Conservation (phyloP, 2,888 invertebrate genomes). For the Pemphredon lugubris region DNA sequence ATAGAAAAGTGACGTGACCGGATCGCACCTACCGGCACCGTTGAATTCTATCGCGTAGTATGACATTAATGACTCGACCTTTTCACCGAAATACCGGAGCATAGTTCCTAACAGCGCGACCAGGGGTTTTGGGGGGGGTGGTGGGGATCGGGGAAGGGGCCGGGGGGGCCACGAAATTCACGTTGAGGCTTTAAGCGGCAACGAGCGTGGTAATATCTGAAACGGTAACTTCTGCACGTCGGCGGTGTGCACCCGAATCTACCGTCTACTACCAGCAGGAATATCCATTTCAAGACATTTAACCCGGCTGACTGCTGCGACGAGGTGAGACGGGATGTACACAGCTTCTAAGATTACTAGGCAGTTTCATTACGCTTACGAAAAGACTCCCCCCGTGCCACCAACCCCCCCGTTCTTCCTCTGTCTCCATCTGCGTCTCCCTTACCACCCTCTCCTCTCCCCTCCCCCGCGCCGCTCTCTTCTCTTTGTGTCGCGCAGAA, state of each 20-base stretch:
- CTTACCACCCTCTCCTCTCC: neutral
- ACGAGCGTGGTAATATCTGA: slow-evolving; percentile 69
- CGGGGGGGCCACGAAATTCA: slow-evolving; percentile 65
- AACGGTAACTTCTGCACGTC: slow-evolving; percentile 71
- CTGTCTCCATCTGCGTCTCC: slow-evolving; percentile 8
- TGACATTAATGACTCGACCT: slow-evolving; percentile 22
- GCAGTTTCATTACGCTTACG: slow-evolving; percentile 73
- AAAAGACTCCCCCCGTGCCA: slow-evolving; percentile 48
- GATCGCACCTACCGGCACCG: neutral
- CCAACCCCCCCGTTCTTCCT: slow-evolving; percentile 23
- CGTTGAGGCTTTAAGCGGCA: slow-evolving; percentile 51
- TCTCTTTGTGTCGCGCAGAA: slow-evolving; percentile 6
- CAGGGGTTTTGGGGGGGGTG: neutral
- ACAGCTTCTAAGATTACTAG: slow-evolving; percentile 76
- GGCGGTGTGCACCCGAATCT: slow-evolving; percentile 58
- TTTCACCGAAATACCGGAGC: slow-evolving; percentile 54
- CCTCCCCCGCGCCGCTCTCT: slow-evolving; percentile 8
- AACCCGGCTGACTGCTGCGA: slow-evolving; percentile 69
- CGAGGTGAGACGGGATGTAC: slow-evolving; percentile 64
- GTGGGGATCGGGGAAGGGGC: slow-evolving; percentile 31
- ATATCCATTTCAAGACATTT: slow-evolving; percentile 78
- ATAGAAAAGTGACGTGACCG: slow-evolving; percentile 20
- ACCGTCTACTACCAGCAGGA: slow-evolving; percentile 60
- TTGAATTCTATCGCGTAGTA: slow-evolving; percentile 10
- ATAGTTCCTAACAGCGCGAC: no score